phyloP scores from a whole-genome alignment of 92 coral and sea anemone species.

The Siderastrea siderea region DNA sequence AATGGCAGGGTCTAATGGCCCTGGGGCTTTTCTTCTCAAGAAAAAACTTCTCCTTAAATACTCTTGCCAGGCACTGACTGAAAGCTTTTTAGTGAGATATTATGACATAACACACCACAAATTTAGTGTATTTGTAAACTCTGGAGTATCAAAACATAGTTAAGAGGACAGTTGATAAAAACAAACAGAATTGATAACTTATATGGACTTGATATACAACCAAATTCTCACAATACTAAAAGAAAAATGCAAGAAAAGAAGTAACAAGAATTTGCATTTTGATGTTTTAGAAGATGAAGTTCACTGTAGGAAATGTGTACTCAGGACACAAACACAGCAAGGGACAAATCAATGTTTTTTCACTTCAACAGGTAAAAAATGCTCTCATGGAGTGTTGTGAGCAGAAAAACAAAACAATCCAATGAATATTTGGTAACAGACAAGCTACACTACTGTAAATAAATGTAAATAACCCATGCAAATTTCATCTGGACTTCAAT shows the following conservation, averaged over 20 bases:
- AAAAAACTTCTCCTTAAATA: too few species aligned
- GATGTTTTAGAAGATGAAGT: not conserved
- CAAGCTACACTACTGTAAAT: not conserved
- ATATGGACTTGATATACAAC: not conserved
- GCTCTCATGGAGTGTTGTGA: not conserved
- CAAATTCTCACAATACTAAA: not conserved
- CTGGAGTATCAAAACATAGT: not conserved
- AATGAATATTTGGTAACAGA: not conserved
- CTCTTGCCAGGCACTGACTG: too few species aligned
- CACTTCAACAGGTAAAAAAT: slow-evolving; percentile 11
- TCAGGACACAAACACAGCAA: not conserved
- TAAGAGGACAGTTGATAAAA: not conserved
- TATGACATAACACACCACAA: not conserved
- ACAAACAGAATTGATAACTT: not conserved
- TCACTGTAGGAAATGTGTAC: not conserved
- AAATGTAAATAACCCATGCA: not conserved
- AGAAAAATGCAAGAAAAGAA: not conserved
- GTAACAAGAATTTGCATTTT: not conserved
- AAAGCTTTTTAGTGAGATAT: not conserved
- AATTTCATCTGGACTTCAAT: not conserved
- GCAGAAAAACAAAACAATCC: not conserved
- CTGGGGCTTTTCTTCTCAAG: too few species aligned
- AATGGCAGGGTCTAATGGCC: not conserved
- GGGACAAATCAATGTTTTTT: slow-evolving; percentile 4
- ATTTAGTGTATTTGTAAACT: not conserved